phyloP scores from a whole-genome alignment of 1,140 invertebrate genomes.

The Zaprionus taronus region DNA sequence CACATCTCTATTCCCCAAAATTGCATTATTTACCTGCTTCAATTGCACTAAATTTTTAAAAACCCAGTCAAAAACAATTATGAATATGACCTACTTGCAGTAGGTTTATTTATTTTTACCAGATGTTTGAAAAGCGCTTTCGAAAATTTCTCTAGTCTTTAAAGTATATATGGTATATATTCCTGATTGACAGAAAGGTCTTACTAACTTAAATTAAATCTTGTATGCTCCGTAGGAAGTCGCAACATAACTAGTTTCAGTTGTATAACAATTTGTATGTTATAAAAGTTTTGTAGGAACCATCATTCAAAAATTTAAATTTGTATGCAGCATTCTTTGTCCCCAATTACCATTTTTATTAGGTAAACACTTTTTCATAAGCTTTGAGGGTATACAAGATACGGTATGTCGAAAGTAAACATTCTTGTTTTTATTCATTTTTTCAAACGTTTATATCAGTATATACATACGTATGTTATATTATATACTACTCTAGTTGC shows the following conservation, averaged over 20 bases:
- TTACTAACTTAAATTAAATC: background rate
- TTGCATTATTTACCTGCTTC: conserved; percentile 4
- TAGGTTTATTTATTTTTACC: background rate
- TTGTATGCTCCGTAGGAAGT: background rate
- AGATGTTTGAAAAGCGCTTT: background rate
- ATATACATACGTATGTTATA: too few relatives aligned
- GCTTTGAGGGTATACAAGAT: too few relatives aligned
- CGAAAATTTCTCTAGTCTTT: background rate
- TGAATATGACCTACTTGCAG: background rate
- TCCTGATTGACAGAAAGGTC: background rate
- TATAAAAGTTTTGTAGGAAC: too few relatives aligned
- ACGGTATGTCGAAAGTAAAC: too few relatives aligned
- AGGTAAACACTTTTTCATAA: too few relatives aligned
- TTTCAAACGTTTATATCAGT: too few relatives aligned
- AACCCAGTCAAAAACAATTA: background rate
- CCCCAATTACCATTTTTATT: too few relatives aligned
- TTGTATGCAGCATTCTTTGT: background rate
- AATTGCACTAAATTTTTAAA: background rate
- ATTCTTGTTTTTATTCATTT: too few relatives aligned
- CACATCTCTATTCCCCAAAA: conserved; percentile 10
- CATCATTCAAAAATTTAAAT: background rate
- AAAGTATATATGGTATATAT: background rate
- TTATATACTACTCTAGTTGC: background rate
- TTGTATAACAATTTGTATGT: too few relatives aligned
- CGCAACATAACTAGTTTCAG: too few relatives aligned